Evolutionary conservation across 2,113 vertebrate species (phyloP).

Genomic region (Podarcis cretensis): DNA sequence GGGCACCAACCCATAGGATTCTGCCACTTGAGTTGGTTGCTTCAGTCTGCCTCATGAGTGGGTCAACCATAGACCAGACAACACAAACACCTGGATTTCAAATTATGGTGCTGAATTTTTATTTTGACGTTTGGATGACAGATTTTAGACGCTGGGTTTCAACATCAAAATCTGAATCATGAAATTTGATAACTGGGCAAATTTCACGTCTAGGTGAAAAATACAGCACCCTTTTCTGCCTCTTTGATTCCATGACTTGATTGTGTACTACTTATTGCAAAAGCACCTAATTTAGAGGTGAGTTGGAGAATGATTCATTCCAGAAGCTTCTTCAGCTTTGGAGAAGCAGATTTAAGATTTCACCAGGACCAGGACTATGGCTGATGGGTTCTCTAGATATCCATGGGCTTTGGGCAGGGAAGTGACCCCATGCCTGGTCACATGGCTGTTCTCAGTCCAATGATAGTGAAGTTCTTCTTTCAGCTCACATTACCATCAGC

Average conservation of each 20-base stretch:
- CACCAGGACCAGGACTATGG: not conserved
- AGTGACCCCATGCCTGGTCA: not conserved
- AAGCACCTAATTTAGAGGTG: not conserved
- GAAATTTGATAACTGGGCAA: not conserved
- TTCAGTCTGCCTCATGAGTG: too few species aligned
- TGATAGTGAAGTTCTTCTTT: not conserved
- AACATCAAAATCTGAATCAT: not conserved
- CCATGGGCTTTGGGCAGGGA: not conserved
- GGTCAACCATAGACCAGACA: not conserved
- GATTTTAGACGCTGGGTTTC: not conserved
- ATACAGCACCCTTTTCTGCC: not conserved
- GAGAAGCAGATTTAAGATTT: not conserved
- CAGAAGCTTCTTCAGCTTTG: not conserved
- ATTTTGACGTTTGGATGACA: not conserved
- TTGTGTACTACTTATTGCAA: not conserved
- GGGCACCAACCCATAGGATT: too few species aligned
- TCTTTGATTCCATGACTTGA: not conserved
- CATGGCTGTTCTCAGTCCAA: not conserved
- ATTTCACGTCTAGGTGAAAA: not conserved
- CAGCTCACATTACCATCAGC: not conserved
- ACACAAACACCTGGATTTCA: not conserved
- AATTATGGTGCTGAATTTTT: not conserved
- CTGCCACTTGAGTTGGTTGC: too few species aligned
- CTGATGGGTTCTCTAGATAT: not conserved
- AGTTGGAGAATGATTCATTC: not conserved